Evolutionary conservation across 1,140 invertebrate species (phyloP), one percentile per base, ranked within the genome.

Genomic region (Bombus breviceps): DNA sequence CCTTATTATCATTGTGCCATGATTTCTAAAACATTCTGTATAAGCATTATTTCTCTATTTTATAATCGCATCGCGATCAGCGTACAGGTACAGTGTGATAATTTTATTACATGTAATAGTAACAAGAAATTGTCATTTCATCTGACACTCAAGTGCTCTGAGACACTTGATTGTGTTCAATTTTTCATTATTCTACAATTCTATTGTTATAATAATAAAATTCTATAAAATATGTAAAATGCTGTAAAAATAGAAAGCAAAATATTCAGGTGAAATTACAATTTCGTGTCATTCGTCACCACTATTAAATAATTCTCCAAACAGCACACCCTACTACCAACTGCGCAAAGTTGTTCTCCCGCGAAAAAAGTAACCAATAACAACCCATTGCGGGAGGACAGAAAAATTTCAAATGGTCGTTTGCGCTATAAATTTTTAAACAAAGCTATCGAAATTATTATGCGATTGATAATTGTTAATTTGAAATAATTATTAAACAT

Each of bases 11-110:
- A 28, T 28, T 25, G 4, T n/a, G 47, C 12, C 59, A n/a, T n/a
- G 59, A 62, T 62, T n/a, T 13, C 59, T 62, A n/a, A 62, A 28
- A 62, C 59, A 62, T n/a, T 8, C n/a, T 66, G 15, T 34, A 74
- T 72, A 88, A 80, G 68, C 69, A 88, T 79, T 41, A 25, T 68
- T 76, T 59, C 53, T 66, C 59, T 82, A 75, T 75, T 83, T 68
- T 22, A 39, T 15, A 53, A 77, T 77, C 32, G 62, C 62, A 57
- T 69, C 10, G 74, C 47, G n/a, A 69, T 69, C 9, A 69, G 32
- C 18, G 37, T 9, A 68, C 81, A 83, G 74, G 81, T 83, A 83
- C 81, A 41, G 3, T 57, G 28, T 82, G 43, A 76, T 43, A 32
- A 34, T 74, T 79, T 13, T 82, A 88, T 82, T 73, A 77, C 13